Conservation (phyloP, 2,113 vertebrate genomes). For the Eulacestoma nigropectus region DNA sequence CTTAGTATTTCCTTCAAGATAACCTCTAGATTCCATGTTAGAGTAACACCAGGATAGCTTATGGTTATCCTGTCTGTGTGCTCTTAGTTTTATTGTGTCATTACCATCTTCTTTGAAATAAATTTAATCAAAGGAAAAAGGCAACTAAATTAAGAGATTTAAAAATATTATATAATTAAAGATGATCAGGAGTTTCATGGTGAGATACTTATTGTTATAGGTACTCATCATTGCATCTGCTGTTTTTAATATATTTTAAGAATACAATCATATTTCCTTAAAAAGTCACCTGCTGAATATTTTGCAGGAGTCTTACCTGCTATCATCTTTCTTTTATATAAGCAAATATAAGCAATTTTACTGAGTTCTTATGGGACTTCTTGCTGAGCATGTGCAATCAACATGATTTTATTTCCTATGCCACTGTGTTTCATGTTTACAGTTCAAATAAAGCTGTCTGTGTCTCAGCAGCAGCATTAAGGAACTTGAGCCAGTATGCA, state of each 20-base stretch:
- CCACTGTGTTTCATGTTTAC: background rate
- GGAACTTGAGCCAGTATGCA: background rate
- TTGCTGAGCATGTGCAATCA: background rate
- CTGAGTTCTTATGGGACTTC: background rate
- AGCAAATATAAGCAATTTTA: background rate
- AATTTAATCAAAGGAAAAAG: background rate
- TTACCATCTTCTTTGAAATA: background rate
- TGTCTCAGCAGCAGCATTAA: background rate
- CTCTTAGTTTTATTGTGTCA: background rate
- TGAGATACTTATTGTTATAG: background rate
- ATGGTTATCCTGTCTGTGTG: background rate
- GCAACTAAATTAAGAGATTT: background rate
- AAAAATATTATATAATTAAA: background rate
- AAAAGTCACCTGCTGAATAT: background rate
- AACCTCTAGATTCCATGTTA: background rate
- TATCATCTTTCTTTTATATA: background rate
- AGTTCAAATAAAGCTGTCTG: background rate
- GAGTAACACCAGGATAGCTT: background rate
- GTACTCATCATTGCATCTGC: background rate
- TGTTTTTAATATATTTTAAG: background rate
- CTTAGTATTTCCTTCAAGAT: background rate
- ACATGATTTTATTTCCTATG: background rate
- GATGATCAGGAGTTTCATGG: background rate
- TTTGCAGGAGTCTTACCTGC: accelerated
- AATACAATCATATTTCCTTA: background rate